Evolutionary conservation across 2,888 invertebrate genomes (phyloP), one percentile per base, ranked within the genome.

Genomic region (Neria commutata): DNA sequence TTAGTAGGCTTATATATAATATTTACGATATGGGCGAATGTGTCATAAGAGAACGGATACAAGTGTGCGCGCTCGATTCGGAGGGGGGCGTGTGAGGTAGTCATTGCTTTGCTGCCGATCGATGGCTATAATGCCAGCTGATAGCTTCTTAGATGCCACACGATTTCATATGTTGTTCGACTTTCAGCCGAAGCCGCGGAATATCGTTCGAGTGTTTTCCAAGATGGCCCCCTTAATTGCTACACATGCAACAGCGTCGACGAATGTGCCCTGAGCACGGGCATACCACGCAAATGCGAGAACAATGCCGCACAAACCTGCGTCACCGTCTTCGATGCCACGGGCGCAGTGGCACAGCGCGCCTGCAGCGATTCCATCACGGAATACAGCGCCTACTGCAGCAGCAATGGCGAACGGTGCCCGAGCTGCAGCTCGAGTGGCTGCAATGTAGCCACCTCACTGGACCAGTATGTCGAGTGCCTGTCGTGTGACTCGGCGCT

Each of bases 211-310:
- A 52, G 61, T 54, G 53, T 60, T 46, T 66, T 61, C 63, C 73
- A 73, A 50, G 56, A 67, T n/a, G 69, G 72, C 3, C 70, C 76
- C 23, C 67, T 78, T 3, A 73, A 71, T 16, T 77, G 77, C 56
- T 69, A 72, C 24, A 58, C 25, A 21, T 77, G 77, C 55, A 56
- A 62, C 25, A 67, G 58, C 16, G 58, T 42, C 1, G 68, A 57
- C 19, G 67, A 68, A 1, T 78, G 77, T 45, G 46, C 66, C 0
- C 47, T 29, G 3, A 55, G 68, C 17, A 45, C 59, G 1, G 76
- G 75, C 3, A 1, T 2, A 5, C 19, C 75, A 1, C 60, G 51
- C 3, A 69, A 67, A 45, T 77, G 76, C 50, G 62, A 63, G 6
- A 42, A 60, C 1, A 72, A 70, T 29, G 61, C 65, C 29, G 67